Evolutionary conservation across 1,140 invertebrate genomes (phyloP), one percentile per base, ranked within the genome.

Genomic region (Rhizoglyphus robini): DNA sequence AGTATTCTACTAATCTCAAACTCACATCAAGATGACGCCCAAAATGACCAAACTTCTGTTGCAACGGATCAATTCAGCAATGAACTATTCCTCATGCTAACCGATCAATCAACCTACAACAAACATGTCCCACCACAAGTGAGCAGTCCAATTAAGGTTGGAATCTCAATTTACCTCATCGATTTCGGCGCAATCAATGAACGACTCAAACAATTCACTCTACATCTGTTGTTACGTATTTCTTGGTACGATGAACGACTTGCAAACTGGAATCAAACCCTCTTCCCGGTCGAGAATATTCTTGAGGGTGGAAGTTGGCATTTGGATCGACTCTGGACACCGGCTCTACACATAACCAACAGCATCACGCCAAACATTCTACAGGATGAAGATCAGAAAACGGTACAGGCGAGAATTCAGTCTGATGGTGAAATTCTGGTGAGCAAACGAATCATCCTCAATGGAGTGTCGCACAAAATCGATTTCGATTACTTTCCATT

Each of bases 401-500:
- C 63, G 3, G 47, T 64, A 2, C 23, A 51, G 4, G 30, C 46
- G 15, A 3, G 46, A 34, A 49, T 64, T 2, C 47, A 48, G 41
- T 49, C 63, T 15, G 27, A 64, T 49, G 63, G 63, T 20, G 5
- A 25, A 38, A 49, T 64, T 18, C 27, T 64, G 18, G 5, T 64
- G 1, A 64, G 63, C 31, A 64, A 64, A 64, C 13, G 63, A 27
- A 63, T 64, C 1, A 13, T 4, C 8, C 3, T 64, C 13, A 15
- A 51, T 32, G 63, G 63, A 2, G 18, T 54, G 1, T 2, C 23
- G n/a, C n/a, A n/a, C 51, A 13, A 64, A 34, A 8, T 64, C 2
- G 25, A 64, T 57, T 64, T 64, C 31, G n/a, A 11, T 13, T 32
- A 51, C 3, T 83, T 81, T 71, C 81, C 81, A 4, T 71, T 83